phyloP scores from a whole-genome alignment of 2,113 vertebrate species.

The Numida meleagris region DNA sequence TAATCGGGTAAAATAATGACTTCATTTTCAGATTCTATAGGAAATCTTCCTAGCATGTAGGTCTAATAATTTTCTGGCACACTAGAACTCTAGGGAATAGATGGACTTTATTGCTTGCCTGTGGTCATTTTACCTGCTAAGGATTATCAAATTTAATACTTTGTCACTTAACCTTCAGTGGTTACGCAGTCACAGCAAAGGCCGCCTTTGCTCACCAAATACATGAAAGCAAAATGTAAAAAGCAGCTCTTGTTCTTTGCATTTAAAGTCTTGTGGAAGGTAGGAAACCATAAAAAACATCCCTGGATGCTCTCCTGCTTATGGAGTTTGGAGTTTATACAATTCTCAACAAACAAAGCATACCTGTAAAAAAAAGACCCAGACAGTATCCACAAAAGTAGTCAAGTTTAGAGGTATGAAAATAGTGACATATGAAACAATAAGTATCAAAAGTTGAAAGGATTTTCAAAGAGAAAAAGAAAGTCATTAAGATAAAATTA shows the following conservation, averaged over 20 bases:
- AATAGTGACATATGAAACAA: neutral
- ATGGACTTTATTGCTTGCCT: neutral
- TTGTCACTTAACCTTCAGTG: neutral
- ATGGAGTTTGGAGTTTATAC: neutral
- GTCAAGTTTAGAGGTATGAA: neutral
- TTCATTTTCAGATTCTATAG: neutral
- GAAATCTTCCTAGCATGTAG: neutral
- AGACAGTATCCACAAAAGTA: neutral
- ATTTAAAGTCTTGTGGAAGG: neutral
- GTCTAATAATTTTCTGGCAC: neutral
- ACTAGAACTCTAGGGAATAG: neutral
- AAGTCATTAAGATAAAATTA: conserved; percentile 64
- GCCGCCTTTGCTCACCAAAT: neutral
- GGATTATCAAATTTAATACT: neutral
- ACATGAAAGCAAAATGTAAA: neutral
- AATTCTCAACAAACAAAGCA: neutral
- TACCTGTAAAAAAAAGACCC: neutral
- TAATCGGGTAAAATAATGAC: neutral
- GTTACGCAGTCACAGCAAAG: neutral
- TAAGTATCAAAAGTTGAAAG: neutral
- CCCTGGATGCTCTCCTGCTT: neutral
- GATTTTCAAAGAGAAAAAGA: conserved; percentile 24
- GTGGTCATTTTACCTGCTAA: neutral
- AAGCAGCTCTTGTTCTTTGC: neutral
- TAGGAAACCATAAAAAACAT: neutral